These are phyloP conservation scores for Thaleichthys pacificus DNA, from an alignment of 2,797 vertebrate species.

Conservation along the genomic window DNA sequence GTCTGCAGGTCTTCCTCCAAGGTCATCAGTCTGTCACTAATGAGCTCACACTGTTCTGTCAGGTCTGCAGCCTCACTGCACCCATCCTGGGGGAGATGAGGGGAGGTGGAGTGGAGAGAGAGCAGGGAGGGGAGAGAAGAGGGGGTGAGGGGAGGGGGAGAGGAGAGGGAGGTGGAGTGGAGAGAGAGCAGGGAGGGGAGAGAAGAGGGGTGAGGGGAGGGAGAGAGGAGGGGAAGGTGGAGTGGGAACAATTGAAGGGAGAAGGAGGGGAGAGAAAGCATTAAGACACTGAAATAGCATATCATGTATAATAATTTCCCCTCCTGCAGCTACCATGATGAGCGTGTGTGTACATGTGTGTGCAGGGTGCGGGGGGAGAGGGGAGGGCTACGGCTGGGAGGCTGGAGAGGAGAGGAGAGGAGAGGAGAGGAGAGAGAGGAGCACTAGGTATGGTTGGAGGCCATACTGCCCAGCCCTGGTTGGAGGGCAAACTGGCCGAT, in stretches of 20 bases:
- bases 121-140: neutral
- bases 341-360: neutral
- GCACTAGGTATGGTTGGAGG: neutral
- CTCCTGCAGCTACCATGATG: neutral
- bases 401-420: neutral
- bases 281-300: neutral
- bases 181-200: neutral
- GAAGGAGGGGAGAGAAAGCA: neutral
- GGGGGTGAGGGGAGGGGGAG: too few relatives aligned
- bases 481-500: neutral
- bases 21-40: slow-evolving; percentile 78
- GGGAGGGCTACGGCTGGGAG: neutral
- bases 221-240: too few relatives aligned
- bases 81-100: slow-evolving; percentile 49
- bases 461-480: neutral
- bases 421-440: too few relatives aligned
- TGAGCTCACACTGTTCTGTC: slow-evolving; percentile 83
- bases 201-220: too few relatives aligned
- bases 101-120: neutral
- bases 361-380: neutral
- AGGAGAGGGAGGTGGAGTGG: too few relatives aligned
- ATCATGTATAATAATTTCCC: neutral
- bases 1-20: slow-evolving; percentile 85
- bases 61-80: slow-evolving; percentile 68
- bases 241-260: too few relatives aligned